Evolutionary conservation across 2,797 vertebrate species (phyloP), one percentile per base, ranked within the genome.

Genomic region (Rhinella marina): DNA sequence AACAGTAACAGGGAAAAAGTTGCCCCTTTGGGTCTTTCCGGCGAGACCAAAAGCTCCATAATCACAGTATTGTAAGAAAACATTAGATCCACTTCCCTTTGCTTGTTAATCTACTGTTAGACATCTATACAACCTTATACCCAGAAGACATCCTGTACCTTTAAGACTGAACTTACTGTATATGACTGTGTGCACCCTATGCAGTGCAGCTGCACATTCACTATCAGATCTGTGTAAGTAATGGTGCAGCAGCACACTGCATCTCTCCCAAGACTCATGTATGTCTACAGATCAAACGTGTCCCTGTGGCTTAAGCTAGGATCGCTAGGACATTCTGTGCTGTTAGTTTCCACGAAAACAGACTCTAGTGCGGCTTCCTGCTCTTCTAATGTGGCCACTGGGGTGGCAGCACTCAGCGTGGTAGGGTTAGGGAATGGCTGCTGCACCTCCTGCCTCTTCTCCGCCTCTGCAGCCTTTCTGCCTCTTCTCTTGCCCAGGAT

Each of bases 401-500:
- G 87, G 10, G 91, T 80, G 2, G 81, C 81, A 92, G 90, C 90
- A 88, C 85, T 56, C 91, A 90, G 52, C 6, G 93, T 9, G 64
- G 84, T n/a, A 76, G 91, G 66, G 91, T 48, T 91, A 88, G 90
- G 88, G 81, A 92, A 90, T 41, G 72, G 89, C 87, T 91, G 94
- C 80, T 93, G 92, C 59, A 48, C 83, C 92, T 95, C 94, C n/a
- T 9, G 95, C 92, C 89, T 92, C 95, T 91, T 95, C 96, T 95
- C 96, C 89, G 91, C 88, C 90, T 96, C 96, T 1, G 92, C 85
- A 0, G 95, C 94, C 93, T 94, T 97, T 70, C 94, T 95, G 72
- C 97, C 98, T 94, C 95, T 97, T 93, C 98, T 96, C 94, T 96
- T 99, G 81, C 98, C 97, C 50, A 99, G 95, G 92, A 99, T 94